Base-by-base conservation (phyloP, 1,140 invertebrate genomes). In the Lysiphlebus fabarum region DNA sequence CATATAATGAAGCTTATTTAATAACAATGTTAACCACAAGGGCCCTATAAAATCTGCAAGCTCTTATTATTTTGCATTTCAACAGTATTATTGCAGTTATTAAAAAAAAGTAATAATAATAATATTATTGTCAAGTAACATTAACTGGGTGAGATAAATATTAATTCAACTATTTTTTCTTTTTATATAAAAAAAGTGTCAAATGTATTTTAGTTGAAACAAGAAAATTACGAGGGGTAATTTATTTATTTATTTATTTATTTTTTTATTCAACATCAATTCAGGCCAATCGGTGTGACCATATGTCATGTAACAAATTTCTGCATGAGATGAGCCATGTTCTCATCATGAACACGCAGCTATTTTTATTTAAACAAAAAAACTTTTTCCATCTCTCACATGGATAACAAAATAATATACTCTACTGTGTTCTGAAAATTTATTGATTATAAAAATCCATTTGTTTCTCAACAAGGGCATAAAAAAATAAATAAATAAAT, bases 291-390 rank as follows among this genome's bases (percentile, higher is more conserved):
- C 9, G 40, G 33, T 14, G n/a, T 6, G 17, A 42, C 26, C 40
- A 42, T 49, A 14, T 4, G 36, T 42, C 12, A 26, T 38, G 47
- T 43, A 42, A 58, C 49, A 51, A n/a, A 38, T 26, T 43, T 51
- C 42, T 51, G 17, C 37, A 50, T 12, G 14, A 58, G 56, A 58
- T 58, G 56, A 58, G 40, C 56, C 47, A 41, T 58, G 48, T 58
- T 48, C 47, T 40, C 7, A 50, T 17, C 40, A 51, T 10, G 56
- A 58, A 58, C 56, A 58, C 37, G 55, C 45, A 38, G 38, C 55
- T 37, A 49, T 56, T 56, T 49, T 36, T 34, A n/a, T 50, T 50
- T 26, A 2, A 26, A 26, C 17, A 26, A 26, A 26, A 26, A 26
- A 6, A 36, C 48, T 36, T 50, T 7, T n/a, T 36, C 17, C 8